Evolutionary conservation across 2,797 vertebrate species (phyloP).

Genomic region (Halcyon badia): DNA sequence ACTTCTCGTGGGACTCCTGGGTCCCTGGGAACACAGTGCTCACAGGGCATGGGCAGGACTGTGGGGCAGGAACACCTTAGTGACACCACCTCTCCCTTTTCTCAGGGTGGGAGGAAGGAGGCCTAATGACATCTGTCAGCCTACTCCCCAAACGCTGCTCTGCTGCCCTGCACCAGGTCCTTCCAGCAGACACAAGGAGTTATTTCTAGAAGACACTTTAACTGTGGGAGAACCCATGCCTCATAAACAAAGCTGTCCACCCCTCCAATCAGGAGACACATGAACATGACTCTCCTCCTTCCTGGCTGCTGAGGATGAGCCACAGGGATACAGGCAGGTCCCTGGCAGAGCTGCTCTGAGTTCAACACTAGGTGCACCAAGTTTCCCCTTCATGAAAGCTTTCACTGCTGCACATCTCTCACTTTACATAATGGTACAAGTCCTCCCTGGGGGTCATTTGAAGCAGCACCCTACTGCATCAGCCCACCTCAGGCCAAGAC

Average conservation of each 20-base stretch:
- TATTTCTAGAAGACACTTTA: neutral
- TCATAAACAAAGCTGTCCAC: neutral
- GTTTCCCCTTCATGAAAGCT: neutral
- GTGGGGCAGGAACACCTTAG: neutral
- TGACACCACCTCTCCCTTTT: neutral
- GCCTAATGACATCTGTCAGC: neutral
- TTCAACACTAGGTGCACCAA: neutral
- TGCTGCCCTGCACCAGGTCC: neutral
- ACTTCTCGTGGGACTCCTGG: accelerated
- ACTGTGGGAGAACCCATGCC: neutral
- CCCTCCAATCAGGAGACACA: neutral
- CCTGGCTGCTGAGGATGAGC: neutral
- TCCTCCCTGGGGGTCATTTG: neutral
- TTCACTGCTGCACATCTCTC: neutral
- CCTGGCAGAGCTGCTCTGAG: neutral
- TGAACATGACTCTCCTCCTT: neutral
- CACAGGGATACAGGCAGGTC: neutral
- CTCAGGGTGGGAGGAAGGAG: neutral
- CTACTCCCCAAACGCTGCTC: accelerated
- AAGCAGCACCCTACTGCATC: neutral
- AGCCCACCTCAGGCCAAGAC: neutral
- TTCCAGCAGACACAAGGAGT: neutral
- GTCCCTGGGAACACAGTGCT: neutral
- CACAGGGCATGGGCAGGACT: accelerated
- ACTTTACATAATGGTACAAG: neutral